Conservation (phyloP, 2,888 invertebrate genomes). For the Metellina segmentata region DNA sequence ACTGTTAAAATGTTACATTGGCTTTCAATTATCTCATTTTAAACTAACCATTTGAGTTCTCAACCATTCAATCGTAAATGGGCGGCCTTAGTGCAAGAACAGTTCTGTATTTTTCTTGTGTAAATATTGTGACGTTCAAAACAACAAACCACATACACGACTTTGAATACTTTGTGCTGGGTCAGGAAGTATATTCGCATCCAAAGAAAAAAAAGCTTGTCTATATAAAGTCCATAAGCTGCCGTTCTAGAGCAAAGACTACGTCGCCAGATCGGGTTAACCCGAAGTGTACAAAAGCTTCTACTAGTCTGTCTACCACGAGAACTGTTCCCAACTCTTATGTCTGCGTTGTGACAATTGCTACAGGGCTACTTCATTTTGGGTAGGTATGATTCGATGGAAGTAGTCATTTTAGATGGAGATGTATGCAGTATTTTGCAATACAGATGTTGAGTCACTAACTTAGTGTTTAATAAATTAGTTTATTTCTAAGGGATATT, state of each 20-base stretch:
- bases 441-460: too few species aligned
- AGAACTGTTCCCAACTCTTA: neutral
- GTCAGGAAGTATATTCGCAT: neutral
- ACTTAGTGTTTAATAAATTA: too few species aligned
- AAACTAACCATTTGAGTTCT: neutral
- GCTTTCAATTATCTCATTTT: too few species aligned
- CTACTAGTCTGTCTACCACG: neutral
- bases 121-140: neutral
- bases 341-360: too few species aligned
- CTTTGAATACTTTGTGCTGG: constrained; percentile 45
- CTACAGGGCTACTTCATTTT: too few species aligned
- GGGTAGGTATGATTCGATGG: too few species aligned
- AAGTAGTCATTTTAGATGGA: too few species aligned
- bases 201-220: constrained; percentile 7
- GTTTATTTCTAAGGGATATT: too few species aligned
- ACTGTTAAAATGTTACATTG: too few species aligned
- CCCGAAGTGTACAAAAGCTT: neutral
- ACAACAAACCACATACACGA: constrained; percentile 8
- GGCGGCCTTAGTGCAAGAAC: constrained; percentile 22
- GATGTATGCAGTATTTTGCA: too few species aligned
- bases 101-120: neutral
- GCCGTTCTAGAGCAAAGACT: constrained; percentile 5
- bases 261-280: neutral
- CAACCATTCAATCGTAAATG: neutral
- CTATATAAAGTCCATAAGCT: constrained; percentile 24